Evolutionary conservation across 1,140 invertebrate genomes (phyloP).

Genomic region (Druon quercuslanigerum): DNA sequence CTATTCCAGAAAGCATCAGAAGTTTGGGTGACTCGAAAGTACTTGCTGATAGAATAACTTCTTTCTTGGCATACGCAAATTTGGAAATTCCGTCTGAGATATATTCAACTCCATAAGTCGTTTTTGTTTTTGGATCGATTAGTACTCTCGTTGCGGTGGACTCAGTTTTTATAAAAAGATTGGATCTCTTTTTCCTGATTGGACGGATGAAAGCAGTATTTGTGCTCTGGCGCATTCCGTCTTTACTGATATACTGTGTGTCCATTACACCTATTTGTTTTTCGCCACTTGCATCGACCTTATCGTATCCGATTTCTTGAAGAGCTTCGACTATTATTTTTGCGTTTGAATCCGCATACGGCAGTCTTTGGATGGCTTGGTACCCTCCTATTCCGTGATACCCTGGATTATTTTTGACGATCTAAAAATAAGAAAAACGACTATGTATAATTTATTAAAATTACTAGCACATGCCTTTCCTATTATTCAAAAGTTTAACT

Average conservation of each 20-base stretch:
- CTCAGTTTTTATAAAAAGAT: conserved; percentile 83
- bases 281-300: conserved; percentile 67
- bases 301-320: conserved; percentile 72
- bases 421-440: too few species aligned
- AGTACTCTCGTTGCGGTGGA: conserved; percentile 83
- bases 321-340: conserved; percentile 72
- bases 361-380: too few species aligned
- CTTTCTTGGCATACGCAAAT: conserved; percentile 77
- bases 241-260: conserved; percentile 76
- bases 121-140: conserved; percentile 82
- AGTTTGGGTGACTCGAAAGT: conserved; percentile 78
- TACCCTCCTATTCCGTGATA: too few species aligned
- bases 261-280: conserved; percentile 78
- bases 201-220: conserved; percentile 85
- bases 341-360: not conserved
- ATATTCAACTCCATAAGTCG: conserved; percentile 83
- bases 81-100: conserved; percentile 70
- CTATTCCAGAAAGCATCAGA: conserved; percentile 78
- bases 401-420: too few species aligned
- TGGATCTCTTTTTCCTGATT: conserved; percentile 80
- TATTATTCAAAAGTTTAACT: too few species aligned
- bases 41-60: conserved; percentile 81
- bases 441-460: too few species aligned
- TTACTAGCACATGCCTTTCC: too few species aligned
- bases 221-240: conserved; percentile 82